Evolutionary conservation across 37 sponge, comb jelly and placozoan species (phyloP), one percentile per base, ranked within the genome.

Genomic region (Aplysina aerophoba): DNA sequence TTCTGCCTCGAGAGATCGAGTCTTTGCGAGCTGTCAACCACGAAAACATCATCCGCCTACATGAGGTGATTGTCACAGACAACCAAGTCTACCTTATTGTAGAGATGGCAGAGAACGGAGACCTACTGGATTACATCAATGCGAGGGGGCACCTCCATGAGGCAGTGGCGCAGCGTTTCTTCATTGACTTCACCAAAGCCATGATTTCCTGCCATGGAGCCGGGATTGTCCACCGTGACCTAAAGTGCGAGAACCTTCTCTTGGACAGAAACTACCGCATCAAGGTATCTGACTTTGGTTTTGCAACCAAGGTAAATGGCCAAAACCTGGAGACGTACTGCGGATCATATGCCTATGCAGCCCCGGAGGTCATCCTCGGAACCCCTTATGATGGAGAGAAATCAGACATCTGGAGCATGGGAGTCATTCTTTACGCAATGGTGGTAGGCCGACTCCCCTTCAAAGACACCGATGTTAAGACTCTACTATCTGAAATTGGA

Each of bases 331-430:
- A 91, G 67, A 97, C 97, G 0, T 95, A 91, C 64, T 97, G 98
- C 84, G 98, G 98, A 19, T 97, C 98, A 6, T 90, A 85, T 55
- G 98, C 98, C 16, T 97, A 97, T 86, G 98, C 98, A 36, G 93
- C 95, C 20, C 98, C 98, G 0, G 95, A 97, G 59, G 89, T 97
- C 12, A 93, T 97, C 21, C 68, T 88, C 15, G 98, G 98, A 25
- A 59, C 95, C 59, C 95, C 96, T 15, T 97, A 97, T 82, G 73
- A 86, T 57, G 98, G 94, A 17, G 71, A 74, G 40, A 77, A 59
- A 16, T 87, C 98, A 53, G 98, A 97, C 71, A 89, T 93, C 15
- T 97, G 98, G 98, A 97, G 98, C 81, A 87, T 97, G 90, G 98
- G 98, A 28, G 90, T 96, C 22, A 86, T 96, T 0, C 87, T 93